Evolutionary conservation across 2,113 vertebrate genomes (phyloP).

Genomic region (Centropristis striata): DNA sequence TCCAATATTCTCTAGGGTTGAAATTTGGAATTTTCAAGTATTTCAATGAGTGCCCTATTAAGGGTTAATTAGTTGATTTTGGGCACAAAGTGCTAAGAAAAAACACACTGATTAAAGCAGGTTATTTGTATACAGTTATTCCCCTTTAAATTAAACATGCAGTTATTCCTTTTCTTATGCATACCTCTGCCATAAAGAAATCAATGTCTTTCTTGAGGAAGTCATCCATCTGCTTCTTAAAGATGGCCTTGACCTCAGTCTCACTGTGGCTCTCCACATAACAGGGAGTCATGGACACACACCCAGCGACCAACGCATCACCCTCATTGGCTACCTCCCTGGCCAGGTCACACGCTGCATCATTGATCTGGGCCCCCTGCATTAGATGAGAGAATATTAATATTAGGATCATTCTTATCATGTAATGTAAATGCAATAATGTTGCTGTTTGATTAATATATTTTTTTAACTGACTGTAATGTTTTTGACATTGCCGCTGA

Average conservation of each 20-base stretch:
- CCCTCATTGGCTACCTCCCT: constrained; percentile 91
- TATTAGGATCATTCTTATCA: neutral
- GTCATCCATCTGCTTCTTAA: constrained; percentile 90
- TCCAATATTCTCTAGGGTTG: too few species aligned
- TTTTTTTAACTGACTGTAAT: constrained; percentile 84
- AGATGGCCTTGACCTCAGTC: constrained; percentile 89
- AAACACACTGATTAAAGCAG: neutral
- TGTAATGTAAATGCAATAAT: neutral
- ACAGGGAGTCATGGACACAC: constrained; percentile 93
- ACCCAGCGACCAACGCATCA: constrained; percentile 91
- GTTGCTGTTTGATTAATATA: neutral
- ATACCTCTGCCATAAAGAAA: constrained; percentile 95
- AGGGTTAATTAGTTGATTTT: too few species aligned
- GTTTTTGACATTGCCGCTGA: constrained; percentile 90
- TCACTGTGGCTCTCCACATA: constrained; percentile 91
- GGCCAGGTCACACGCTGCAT: constrained; percentile 94
- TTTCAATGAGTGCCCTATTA: too few species aligned
- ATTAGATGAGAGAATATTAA: neutral
- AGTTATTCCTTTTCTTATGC: neutral
- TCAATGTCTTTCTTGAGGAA: constrained; percentile 93
- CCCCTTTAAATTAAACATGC: neutral
- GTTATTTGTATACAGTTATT: neutral
- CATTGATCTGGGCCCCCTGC: constrained; percentile 91
- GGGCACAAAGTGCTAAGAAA: too few species aligned
- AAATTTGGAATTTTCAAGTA: too few species aligned